Evolutionary conservation across 2,888 invertebrate genomes (phyloP).

Genomic region (Chloroclystis v-ata): DNA sequence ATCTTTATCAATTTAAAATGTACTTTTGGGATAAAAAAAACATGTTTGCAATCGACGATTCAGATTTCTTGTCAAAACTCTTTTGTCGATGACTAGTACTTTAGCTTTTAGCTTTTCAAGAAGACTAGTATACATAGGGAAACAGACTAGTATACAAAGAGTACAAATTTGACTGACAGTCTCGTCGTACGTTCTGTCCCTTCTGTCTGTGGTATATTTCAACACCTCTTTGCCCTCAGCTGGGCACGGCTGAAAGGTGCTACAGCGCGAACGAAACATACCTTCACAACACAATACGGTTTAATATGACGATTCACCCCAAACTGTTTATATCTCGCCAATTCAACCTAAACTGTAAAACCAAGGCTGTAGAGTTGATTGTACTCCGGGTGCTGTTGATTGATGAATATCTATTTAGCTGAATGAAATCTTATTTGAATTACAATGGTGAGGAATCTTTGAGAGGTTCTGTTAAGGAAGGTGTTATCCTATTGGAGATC

Average conservation of each 20-base stretch:
- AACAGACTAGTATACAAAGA: no score
- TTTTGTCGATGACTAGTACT: no score
- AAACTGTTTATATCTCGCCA: slow-evolving; percentile 33
- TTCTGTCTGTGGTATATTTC: slow-evolving; percentile 15
- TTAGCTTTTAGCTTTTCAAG: no score
- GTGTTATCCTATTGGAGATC: neutral
- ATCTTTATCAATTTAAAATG: no score
- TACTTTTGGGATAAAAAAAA: no score
- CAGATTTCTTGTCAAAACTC: no score
- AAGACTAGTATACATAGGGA: no score
- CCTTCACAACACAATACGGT: slow-evolving; percentile 61
- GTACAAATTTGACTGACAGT: no score
- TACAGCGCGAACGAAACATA: slow-evolving; percentile 61
- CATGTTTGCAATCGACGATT: no score
- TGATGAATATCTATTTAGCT: slow-evolving; percentile 26
- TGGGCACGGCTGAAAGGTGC: slow-evolving; percentile 56
- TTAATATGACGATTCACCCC: slow-evolving; percentile 63
- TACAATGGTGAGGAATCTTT: slow-evolving; percentile 18
- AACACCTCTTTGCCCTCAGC: slow-evolving; percentile 35
- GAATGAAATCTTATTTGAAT: slow-evolving; percentile 26
- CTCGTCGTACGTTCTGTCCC: neutral
- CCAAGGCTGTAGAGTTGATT: slow-evolving; percentile 2
- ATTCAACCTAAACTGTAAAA: neutral
- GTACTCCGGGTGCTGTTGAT: slow-evolving; percentile 15
- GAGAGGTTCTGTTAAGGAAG: slow-evolving; percentile 2